phyloP scores from a whole-genome alignment of 2,888 invertebrate species.

The Lutraria lutraria region DNA sequence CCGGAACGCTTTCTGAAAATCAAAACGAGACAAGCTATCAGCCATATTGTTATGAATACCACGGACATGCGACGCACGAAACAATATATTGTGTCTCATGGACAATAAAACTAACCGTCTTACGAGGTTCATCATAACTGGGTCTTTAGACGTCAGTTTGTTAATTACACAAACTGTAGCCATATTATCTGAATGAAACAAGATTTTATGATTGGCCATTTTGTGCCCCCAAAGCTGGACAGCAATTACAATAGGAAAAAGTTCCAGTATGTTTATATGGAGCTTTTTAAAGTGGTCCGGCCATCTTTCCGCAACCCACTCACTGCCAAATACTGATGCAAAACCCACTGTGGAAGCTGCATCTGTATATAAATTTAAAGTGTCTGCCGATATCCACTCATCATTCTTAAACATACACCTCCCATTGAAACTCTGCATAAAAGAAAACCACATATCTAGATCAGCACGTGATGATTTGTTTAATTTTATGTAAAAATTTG shows the following conservation, averaged over 20 bases:
- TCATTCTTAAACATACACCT: constrained; percentile 50
- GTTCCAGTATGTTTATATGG: constrained; percentile 42
- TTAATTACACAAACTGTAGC: constrained; percentile 54
- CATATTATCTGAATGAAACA: constrained; percentile 54
- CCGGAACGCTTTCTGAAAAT: constrained; percentile 38
- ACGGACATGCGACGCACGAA: constrained; percentile 1
- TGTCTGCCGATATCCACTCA: neutral
- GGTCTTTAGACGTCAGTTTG: neutral
- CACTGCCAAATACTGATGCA: constrained; percentile 9
- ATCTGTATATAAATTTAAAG: constrained; percentile 15
- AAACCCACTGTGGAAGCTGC: constrained; percentile 26
- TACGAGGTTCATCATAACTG: constrained; percentile 3
- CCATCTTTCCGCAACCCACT: constrained; percentile 21
- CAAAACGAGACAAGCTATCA: constrained; percentile 32
- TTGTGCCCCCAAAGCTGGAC: constrained; percentile 42
- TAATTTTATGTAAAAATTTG: constrained; percentile 26
- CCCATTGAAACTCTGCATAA: constrained; percentile 58
- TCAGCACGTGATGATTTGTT: constrained; percentile 32
- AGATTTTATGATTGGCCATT: constrained; percentile 35
- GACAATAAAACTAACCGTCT: constrained; percentile 9
- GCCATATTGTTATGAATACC: neutral
- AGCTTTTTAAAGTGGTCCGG: neutral
- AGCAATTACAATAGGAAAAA: constrained; percentile 44
- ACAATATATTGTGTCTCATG: constrained; percentile 15
- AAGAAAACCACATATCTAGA: constrained; percentile 46